Percentiles rank a stretch among this genome's conserved stretches.
Conservation (phyloP, 2,113 vertebrate species). For the Promerops cafer region DNA sequence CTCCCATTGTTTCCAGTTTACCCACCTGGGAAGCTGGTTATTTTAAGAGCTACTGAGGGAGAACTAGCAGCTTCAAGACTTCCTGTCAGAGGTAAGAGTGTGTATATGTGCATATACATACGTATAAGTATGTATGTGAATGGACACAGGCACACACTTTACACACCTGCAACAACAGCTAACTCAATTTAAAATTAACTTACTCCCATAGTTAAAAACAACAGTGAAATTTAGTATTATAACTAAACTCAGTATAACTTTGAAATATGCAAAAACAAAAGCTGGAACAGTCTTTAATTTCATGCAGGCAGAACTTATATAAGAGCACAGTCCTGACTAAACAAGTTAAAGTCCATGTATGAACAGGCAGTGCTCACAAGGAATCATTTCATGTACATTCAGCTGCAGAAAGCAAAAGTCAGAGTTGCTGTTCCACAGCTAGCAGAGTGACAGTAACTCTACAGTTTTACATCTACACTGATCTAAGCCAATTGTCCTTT, state of each 20-base stretch:
- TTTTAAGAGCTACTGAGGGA: background rate
- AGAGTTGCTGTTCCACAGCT: background rate
- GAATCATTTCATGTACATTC: background rate
- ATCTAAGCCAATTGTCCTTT: background rate
- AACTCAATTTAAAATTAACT: background rate
- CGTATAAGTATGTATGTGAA: background rate
- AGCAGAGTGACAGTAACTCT: background rate
- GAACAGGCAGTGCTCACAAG: background rate
- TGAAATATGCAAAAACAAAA: background rate
- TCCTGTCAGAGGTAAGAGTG: background rate
- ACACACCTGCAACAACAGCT: background rate
- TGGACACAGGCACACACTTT: background rate
- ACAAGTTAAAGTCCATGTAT: background rate
- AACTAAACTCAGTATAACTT: background rate
- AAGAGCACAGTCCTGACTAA: background rate
- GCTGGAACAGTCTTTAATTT: background rate
- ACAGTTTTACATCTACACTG: background rate
- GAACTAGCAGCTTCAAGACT: background rate
- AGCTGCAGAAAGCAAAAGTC: background rate
- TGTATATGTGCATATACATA: rapidly evolving
- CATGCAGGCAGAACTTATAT: background rate
- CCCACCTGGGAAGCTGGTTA: background rate
- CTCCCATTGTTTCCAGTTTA: background rate
- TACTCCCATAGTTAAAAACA: background rate
- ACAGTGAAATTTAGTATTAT: background rate